Evolutionary conservation across 2,797 vertebrate genomes (phyloP), one percentile per base, ranked within the genome.

Genomic region (Triplophysa yarkandensis): DNA sequence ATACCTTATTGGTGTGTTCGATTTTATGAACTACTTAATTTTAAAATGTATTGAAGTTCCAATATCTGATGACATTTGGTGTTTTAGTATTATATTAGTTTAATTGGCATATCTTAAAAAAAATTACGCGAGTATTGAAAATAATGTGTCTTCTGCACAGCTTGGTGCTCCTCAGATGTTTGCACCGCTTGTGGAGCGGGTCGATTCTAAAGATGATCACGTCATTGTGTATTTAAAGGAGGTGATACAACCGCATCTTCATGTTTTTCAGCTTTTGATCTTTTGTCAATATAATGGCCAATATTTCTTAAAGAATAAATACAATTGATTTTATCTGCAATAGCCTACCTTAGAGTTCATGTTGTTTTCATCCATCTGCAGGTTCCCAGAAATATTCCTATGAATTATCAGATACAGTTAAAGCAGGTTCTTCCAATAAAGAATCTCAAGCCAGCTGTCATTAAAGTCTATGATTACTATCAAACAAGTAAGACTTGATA

Each of bases 391-490:
- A 8, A 74, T 44, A 13, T 55, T 25, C 2, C 71, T 1, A 5
- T 25, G 14, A 23, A 3, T 43, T 30, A 65, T 39, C 2, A n/a
- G 6, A 44, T 74, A 17, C 3, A 57, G 6, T 6, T 74, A 9
- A 65, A 64, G 30, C 61, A 44, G 46, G 46, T 52, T 54, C 70
- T 72, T 52, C 23, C 32, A 52, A 46, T 72, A 3, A 72, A 52
- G 23, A 74, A 74, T 25, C 71, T 74, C 11, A 65, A 74, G 36
- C 71, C 71, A 23, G 71, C 71, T 7, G 61, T 73, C n/a, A 28
- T 73, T 8, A 65, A 65, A 73, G 61, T 73, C 6, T 74, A 74
- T n/a, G 71, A 73, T 64, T 73, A 73, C 27, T 73, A 73, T 50
- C 61, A 73, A 32, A 65, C 71, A 65, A 65, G 61, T 73, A 63